phyloP scores from a whole-genome alignment of 2,797 vertebrate species.

The Mus spretus region DNA sequence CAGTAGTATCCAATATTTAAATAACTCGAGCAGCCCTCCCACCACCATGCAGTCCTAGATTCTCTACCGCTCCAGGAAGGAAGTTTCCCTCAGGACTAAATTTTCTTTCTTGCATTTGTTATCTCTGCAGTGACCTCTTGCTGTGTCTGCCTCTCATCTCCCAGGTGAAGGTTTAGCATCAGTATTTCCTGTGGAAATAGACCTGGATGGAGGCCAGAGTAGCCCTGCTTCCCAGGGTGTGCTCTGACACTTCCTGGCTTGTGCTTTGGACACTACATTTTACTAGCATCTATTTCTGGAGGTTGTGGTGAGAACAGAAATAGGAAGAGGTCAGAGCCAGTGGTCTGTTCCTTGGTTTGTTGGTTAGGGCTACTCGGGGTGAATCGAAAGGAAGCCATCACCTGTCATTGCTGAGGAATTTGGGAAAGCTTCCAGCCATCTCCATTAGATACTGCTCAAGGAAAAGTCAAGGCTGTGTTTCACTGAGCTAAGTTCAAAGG shows the following conservation, averaged over 20 bases:
- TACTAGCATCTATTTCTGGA: neutral
- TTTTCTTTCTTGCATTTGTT: neutral
- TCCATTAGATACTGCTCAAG: slow-evolving; percentile 11
- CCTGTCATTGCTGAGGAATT: neutral
- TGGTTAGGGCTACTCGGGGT: neutral
- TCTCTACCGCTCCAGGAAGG: neutral
- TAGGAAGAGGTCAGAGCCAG: neutral
- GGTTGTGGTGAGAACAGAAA: neutral
- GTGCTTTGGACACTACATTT: neutral
- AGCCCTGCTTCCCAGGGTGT: neutral
- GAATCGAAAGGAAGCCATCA: neutral
- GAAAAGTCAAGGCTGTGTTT: neutral
- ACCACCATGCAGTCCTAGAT: neutral
- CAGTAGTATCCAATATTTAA: neutral
- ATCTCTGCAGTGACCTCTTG: neutral
- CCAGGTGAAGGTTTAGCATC: neutral
- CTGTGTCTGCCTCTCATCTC: neutral
- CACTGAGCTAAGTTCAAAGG: neutral
- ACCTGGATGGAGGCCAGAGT: neutral
- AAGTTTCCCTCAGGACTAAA: neutral
- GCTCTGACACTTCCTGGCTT: neutral
- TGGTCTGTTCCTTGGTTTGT: neutral
- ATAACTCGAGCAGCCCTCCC: neutral
- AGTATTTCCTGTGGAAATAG: neutral
- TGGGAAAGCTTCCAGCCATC: neutral